These are phyloP conservation scores for Pseudochirops corinnae DNA, from an alignment of 2,797 vertebrate genomes.

Conservation along the genomic window DNA sequence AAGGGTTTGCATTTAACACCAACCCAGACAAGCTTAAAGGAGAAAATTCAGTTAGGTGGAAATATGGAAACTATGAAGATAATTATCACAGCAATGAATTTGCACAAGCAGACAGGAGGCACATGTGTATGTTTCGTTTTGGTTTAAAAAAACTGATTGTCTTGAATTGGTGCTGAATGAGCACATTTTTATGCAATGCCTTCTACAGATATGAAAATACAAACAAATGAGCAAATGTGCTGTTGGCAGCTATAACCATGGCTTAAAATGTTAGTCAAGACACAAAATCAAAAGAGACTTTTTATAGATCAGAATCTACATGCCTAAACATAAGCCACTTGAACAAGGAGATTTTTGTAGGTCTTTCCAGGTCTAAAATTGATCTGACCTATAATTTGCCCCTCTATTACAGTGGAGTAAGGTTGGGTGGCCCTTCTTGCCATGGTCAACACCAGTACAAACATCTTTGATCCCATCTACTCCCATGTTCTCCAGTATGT, in stretches of 20 bases:
- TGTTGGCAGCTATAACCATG: not conserved
- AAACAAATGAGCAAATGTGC: not conserved
- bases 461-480: not conserved
- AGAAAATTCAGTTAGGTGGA: conserved; percentile 44
- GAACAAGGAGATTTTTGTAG: not conserved
- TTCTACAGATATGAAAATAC: conserved; percentile 12
- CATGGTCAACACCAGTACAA: not conserved
- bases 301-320: not conserved
- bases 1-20: conserved; percentile 48
- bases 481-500: not conserved
- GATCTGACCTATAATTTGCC: not conserved
- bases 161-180: conserved; percentile 17
- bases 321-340: not conserved
- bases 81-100: conserved; percentile 23
- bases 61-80: conserved; percentile 48
- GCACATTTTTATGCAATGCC: conserved; percentile 1
- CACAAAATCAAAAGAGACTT: conserved; percentile 8
- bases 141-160: not conserved
- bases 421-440: not conserved
- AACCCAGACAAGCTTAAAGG: conserved; percentile 31
- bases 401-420: not conserved
- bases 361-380: not conserved
- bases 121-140: not conserved
- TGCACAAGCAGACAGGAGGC: conserved; percentile 11
- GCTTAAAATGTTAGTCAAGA: conserved; percentile 47